Evolutionary conservation across 2,888 invertebrate species (phyloP).

Genomic region (Callyntrura guangdongensis): DNA sequence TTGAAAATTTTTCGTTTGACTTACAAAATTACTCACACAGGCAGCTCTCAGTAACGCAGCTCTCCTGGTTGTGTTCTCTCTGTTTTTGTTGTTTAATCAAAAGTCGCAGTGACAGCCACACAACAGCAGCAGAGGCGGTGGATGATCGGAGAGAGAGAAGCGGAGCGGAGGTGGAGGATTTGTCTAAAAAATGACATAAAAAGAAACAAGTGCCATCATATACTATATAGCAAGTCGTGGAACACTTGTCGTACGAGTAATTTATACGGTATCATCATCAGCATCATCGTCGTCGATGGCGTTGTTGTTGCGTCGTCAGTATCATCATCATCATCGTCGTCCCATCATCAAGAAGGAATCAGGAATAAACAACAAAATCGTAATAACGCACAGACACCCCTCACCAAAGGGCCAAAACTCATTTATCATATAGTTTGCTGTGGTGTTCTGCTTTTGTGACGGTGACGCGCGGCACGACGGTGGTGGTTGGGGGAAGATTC

Average conservation of each 20-base stretch:
- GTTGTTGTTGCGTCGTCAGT: too few relatives aligned
- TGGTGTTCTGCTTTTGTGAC: conserved; percentile 41
- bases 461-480: neutral
- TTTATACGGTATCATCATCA: conserved; percentile 60
- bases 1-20: conserved; percentile 54
- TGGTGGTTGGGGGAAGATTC: conserved; percentile 33
- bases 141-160: neutral
- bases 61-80: neutral
- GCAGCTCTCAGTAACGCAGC: neutral
- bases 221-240: neutral
- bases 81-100: conserved; percentile 53
- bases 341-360: conserved; percentile 42
- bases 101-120: neutral
- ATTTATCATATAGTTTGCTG: conserved; percentile 45
- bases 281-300: conserved; percentile 37
- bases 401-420: conserved; percentile 43
- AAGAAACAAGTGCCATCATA: conserved; percentile 29
- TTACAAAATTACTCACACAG: conserved; percentile 20
- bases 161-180: conserved; percentile 27
- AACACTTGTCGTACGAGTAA: conserved; percentile 37
- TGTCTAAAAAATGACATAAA: conserved; percentile 58
- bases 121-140: neutral
- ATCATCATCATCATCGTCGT: conserved; percentile 25
- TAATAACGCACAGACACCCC: conserved; percentile 13
- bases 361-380: conserved; percentile 38